Base-by-base conservation (phyloP, 2,888 invertebrate genomes). In the Sisyra terminalis region DNA sequence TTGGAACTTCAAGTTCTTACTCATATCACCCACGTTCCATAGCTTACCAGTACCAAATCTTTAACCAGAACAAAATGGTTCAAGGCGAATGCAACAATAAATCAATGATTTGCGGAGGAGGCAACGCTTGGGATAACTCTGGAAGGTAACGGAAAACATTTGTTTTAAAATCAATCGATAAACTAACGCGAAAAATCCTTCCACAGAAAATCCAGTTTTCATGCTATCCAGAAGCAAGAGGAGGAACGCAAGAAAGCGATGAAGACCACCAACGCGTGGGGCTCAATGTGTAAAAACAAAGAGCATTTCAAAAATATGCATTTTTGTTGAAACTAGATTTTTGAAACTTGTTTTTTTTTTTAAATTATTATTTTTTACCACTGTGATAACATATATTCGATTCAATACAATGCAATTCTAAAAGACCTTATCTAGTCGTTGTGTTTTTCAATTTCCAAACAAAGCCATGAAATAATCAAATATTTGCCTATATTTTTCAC, bases 1-100 rank as follows among this genome's bases (percentile, higher is more conserved):
- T 65, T 87, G 63, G 87, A 88, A 71, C 76, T 85, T 60, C 72
- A 82, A 56, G 85, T 88, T 35, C 74, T 88, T 39, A 85, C 83
- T 40, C 80, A 78, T 58, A 67, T 87, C 40, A 84, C 86, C 61
- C 85, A 82, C 81, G 87, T 87, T 48, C 87, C 87, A 51, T 88
- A 84, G 77, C 46, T 52, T 45, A 15, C 10, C 34, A 30, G 42
- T 37, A 29, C 9, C 14, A 36, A 10, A 18, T 39, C 32, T 6
- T 32, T 13, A 6, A 32, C 32, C 9, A 6, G 14, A 32, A 32
- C 6, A 32, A 32, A 14, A 32, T 32, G 32, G 32, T 32, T n/a
- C 32, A 32, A 32, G 32, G 14, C 32, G 32, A 32, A 6, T 4
- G 3, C 24, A 24, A 24, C 7, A 24, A 24, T 24, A 24, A 24